These are phyloP conservation scores for Cremastinae sp. DNA, from an alignment of 2,888 invertebrate genomes.

Conservation along the genomic window DNA sequence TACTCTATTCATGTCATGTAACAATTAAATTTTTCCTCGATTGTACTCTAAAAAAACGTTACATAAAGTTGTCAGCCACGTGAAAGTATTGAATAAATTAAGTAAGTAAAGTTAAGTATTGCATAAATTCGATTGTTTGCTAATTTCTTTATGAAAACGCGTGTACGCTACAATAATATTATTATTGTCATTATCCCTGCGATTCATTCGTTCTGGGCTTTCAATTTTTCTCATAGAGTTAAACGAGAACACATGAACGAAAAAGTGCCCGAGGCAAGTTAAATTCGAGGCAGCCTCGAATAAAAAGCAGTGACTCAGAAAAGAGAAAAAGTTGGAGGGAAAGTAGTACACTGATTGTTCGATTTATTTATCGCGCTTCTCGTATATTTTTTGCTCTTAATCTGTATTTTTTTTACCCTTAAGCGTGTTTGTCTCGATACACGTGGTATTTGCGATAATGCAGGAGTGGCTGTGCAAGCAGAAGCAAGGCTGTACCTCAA, in stretches of 20 bases:
- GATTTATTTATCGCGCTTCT: no score
- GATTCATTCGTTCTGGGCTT: background rate
- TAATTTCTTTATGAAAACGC: no score
- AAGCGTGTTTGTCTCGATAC: constrained; percentile 5
- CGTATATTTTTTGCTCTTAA: no score
- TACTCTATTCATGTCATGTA: constrained; percentile 12
- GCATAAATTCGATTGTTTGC: no score
- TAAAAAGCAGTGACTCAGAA: background rate
- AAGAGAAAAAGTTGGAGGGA: background rate
- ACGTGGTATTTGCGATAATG: constrained; percentile 42
- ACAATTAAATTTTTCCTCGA: constrained; percentile 1
- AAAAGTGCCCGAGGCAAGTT: background rate
- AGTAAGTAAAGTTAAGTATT: no score
- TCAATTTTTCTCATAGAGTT: constrained; percentile 2
- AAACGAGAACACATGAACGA: constrained; percentile 1
- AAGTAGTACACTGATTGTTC: no score
- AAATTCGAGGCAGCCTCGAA: background rate
- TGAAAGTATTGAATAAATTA: no score
- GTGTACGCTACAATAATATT: background rate
- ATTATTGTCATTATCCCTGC: background rate
- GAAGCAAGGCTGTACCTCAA: constrained; percentile 11
- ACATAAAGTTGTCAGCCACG: no score
- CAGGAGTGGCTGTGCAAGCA: constrained; percentile 52
- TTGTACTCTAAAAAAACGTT: no score
- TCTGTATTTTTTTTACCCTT: background rate